These are phyloP conservation scores for Entomobrya proxima DNA, from an alignment of 2,888 invertebrate genomes.

Conservation along the genomic window DNA sequence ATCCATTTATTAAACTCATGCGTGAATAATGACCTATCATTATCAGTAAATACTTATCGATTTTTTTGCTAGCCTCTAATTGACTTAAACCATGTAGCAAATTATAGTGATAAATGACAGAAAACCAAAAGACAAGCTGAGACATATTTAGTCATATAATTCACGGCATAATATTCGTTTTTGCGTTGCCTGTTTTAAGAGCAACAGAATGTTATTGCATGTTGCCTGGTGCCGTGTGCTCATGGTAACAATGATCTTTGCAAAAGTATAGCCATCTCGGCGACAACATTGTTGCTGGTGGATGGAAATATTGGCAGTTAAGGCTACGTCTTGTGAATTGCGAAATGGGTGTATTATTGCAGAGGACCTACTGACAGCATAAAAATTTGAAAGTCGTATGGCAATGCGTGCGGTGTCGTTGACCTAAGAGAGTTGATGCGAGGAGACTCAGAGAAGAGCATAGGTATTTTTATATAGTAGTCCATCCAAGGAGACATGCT, in stretches of 20 bases:
- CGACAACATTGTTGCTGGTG: slow-evolving; percentile 11
- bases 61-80: too few species aligned
- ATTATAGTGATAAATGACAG: too few species aligned
- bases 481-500: slow-evolving; percentile 63
- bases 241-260: not conserved
- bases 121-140: too few species aligned
- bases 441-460: not conserved
- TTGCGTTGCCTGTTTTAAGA: too few species aligned
- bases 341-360: slow-evolving; percentile 47
- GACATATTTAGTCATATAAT: too few species aligned
- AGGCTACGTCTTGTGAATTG: slow-evolving; percentile 49
- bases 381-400: slow-evolving; percentile 56
- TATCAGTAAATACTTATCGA: too few species aligned
- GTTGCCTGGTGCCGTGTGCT: too few species aligned
- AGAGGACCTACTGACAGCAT: slow-evolving; percentile 57
- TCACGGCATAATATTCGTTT: too few species aligned
- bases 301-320: slow-evolving; percentile 53
- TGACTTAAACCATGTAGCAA: too few species aligned
- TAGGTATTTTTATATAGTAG: slow-evolving; percentile 12
- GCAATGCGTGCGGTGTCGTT: slow-evolving; percentile 65
- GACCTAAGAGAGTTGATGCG: slow-evolving; percentile 62
- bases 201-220: not conserved
- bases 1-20: too few species aligned
- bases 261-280: not conserved
- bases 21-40: too few species aligned